Conservation (phyloP, 2,888 invertebrate species). For the Acanthococcus lagerstroemiae region DNA sequence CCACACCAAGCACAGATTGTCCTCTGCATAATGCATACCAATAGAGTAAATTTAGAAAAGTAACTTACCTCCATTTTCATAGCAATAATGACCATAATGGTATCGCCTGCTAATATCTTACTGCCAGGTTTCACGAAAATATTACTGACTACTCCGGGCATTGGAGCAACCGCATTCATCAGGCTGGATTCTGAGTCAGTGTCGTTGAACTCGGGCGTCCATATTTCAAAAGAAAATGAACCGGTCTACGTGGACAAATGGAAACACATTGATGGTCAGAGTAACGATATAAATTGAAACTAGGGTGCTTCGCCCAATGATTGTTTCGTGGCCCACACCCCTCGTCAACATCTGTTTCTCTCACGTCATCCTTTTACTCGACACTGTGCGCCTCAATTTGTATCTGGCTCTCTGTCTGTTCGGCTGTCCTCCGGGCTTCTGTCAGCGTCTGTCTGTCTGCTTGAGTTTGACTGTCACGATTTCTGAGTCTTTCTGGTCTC, state of each 20-base stretch:
- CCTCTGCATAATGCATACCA: too few relatives aligned
- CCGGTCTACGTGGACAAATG: conserved; percentile 16
- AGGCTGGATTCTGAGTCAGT: not conserved
- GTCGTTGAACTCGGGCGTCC: not conserved
- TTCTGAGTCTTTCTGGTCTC: too few relatives aligned
- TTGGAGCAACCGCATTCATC: conserved; percentile 62
- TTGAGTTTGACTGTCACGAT: too few relatives aligned
- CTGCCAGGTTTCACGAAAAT: conserved; percentile 74
- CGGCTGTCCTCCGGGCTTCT: too few relatives aligned
- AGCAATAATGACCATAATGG: conserved; percentile 86
- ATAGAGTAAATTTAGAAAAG: too few relatives aligned
- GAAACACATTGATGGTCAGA: not conserved
- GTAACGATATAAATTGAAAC: not conserved
- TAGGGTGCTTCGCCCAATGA: not conserved
- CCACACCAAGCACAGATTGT: not conserved
- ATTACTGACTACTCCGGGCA: conserved; percentile 92
- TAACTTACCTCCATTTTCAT: conserved; percentile 96
- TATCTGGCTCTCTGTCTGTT: too few relatives aligned
- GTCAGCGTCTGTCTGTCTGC: too few relatives aligned
- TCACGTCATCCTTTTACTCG: too few relatives aligned
- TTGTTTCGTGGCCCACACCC: too few relatives aligned
- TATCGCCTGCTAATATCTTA: conserved; percentile 73
- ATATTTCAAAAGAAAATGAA: conserved; percentile 16
- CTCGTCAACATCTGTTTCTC: too few relatives aligned
- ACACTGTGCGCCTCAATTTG: too few relatives aligned